Evolutionary conservation across 1,140 invertebrate species (phyloP).

Genomic region (Dreissena polymorpha): DNA sequence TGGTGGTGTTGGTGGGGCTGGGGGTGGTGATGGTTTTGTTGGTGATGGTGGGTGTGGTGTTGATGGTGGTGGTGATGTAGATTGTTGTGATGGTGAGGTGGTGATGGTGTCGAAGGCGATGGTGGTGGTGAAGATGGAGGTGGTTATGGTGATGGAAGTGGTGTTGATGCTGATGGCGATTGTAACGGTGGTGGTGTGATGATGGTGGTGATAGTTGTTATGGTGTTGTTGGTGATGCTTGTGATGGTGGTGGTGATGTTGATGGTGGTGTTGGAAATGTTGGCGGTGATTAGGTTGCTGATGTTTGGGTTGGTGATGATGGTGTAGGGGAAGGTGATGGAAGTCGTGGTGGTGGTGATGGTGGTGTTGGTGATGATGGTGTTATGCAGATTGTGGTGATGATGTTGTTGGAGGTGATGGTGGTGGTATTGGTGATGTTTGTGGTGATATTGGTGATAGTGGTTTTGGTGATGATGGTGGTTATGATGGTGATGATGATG

Average conservation of each 20-base stretch:
- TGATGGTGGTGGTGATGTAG: background rate
- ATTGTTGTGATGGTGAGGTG: background rate
- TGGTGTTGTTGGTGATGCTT: background rate
- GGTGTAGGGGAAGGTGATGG: background rate
- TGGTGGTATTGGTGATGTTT: background rate
- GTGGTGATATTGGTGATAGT: too few relatives aligned
- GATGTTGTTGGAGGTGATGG: background rate
- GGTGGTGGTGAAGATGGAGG: background rate
- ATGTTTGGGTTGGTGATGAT: background rate
- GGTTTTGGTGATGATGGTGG: background rate
- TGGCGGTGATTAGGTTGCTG: background rate
- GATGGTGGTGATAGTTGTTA: background rate
- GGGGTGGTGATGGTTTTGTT: background rate
- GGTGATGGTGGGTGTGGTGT: background rate
- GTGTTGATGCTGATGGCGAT: background rate
- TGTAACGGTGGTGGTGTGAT: background rate
- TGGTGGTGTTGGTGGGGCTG: background rate
- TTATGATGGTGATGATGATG: constrained; percentile 1
- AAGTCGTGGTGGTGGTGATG: background rate
- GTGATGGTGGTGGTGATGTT: background rate
- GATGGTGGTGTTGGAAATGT: background rate
- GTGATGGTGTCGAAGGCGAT: background rate
- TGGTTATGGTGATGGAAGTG: background rate
- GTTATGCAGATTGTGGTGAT: background rate
- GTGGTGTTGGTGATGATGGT: background rate